These are phyloP conservation scores for Schrankia costaestrigalis DNA, from an alignment of 2,888 invertebrate genomes.

Conservation along the genomic window DNA sequence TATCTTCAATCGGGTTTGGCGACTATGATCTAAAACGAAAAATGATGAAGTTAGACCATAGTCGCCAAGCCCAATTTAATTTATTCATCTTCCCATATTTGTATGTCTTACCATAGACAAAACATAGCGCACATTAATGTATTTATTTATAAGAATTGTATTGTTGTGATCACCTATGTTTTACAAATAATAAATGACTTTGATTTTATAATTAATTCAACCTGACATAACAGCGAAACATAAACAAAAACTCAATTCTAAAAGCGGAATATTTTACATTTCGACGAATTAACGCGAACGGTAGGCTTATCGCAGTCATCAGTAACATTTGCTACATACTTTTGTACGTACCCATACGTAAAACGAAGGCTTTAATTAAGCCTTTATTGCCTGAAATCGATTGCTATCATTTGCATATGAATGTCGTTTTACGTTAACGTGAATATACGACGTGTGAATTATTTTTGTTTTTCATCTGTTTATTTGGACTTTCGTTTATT, in stretches of 20 bases:
- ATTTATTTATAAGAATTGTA: too few relatives aligned
- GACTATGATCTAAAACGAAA: too few relatives aligned
- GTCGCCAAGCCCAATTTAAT: too few relatives aligned
- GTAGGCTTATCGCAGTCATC: conserved; percentile 40
- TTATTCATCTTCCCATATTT: too few relatives aligned
- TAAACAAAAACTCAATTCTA: background rate
- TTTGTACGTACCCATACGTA: conserved; percentile 31
- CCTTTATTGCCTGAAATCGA: conserved; percentile 40
- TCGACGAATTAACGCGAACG: conserved; percentile 34
- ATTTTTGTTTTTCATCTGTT: conserved; percentile 23
- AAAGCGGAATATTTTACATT: conserved; percentile 37
- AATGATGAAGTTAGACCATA: too few relatives aligned
- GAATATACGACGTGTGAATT: conserved; percentile 18
- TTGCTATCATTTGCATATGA: conserved; percentile 38
- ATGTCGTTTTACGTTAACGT: conserved; percentile 22
- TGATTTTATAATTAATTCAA: background rate
- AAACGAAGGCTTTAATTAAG: conserved; percentile 44
- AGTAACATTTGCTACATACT: conserved; percentile 37
- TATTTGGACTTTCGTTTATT: background rate
- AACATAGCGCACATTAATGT: background rate
- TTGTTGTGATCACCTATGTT: background rate
- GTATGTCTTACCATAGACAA: too few relatives aligned
- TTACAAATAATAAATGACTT: background rate
- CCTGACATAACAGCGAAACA: background rate
- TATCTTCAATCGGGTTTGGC: too few relatives aligned